These are phyloP conservation scores for Leptinotarsa juncta DNA, from an alignment of 2,888 invertebrate species.

Conservation along the genomic window DNA sequence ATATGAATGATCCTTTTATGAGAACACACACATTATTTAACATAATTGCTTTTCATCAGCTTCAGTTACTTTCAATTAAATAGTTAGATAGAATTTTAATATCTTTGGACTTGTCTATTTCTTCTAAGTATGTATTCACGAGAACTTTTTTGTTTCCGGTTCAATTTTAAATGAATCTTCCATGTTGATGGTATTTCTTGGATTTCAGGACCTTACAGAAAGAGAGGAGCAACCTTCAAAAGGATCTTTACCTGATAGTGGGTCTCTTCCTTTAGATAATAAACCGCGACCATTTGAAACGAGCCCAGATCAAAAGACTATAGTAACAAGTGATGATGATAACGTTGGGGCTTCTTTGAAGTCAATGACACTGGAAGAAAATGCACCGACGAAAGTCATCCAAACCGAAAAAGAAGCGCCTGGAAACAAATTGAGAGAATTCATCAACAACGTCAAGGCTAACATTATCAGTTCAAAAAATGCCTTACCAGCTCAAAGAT, in stretches of 20 bases:
- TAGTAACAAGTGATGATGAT: not conserved
- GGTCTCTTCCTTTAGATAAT: not conserved
- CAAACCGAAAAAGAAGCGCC: not conserved
- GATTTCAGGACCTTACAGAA: not conserved
- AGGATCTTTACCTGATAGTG: not conserved
- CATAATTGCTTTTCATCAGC: too few species aligned
- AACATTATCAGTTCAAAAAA: conserved; percentile 2
- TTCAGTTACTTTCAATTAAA: too few species aligned
- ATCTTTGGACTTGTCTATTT: too few species aligned
- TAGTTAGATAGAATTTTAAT: too few species aligned
- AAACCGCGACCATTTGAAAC: not conserved
- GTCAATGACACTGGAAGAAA: not conserved
- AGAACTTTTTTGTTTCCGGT: not conserved
- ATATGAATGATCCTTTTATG: too few species aligned
- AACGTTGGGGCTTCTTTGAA: not conserved
- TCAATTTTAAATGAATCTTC: too few species aligned
- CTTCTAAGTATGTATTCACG: too few species aligned
- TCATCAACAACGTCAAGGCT: conserved; percentile 21
- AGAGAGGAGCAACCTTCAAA: not conserved
- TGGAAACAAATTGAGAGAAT: conserved; percentile 10
- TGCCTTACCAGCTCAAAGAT: not conserved
- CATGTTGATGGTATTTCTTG: not conserved
- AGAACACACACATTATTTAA: too few species aligned
- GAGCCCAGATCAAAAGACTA: not conserved
- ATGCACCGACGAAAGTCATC: not conserved